phyloP scores from a whole-genome alignment of 1,140 invertebrate species.

The Drosophila orosa region DNA sequence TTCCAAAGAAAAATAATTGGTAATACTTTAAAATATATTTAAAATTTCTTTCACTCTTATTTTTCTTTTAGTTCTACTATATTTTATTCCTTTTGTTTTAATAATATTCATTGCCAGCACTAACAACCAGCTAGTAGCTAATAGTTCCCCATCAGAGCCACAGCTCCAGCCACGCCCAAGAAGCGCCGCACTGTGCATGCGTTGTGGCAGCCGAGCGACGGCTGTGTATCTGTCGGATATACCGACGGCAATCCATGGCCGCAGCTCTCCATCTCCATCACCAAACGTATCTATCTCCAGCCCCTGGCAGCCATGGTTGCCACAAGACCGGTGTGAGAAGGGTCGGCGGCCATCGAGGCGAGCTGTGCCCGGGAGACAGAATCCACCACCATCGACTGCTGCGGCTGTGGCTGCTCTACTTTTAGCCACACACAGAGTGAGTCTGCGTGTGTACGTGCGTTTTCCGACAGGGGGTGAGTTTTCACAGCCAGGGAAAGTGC shows the following conservation, averaged over 20 bases:
- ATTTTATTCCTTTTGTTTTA: not conserved
- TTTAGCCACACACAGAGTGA: conserved; percentile 36
- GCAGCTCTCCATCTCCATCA: conserved; percentile 13
- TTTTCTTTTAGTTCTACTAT: not conserved
- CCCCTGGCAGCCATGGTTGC: conserved; percentile 55
- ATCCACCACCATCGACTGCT: conserved; percentile 45
- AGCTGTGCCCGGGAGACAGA: conserved; percentile 16
- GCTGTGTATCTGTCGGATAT: conserved; percentile 62
- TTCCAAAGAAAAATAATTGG: not conserved
- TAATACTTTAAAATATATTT: not conserved
- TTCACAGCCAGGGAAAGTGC: conserved; percentile 18
- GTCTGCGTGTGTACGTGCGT: conserved; percentile 16
- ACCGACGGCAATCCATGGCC: conserved; percentile 68
- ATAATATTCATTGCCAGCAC: not conserved
- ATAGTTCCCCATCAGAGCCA: conserved; percentile 4
- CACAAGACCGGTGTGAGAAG: not conserved
- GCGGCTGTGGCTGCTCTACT: conserved; percentile 44
- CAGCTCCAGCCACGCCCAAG: conserved; percentile 66
- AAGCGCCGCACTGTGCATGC: conserved; percentile 54
- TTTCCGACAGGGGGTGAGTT: conserved; percentile 45
- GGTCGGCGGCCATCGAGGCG: conserved; percentile 20
- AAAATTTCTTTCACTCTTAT: rapidly evolving
- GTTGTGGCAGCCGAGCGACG: conserved; percentile 42
- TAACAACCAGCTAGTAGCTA: conserved; percentile 1
- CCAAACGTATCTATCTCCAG: conserved; percentile 3